These are phyloP conservation scores for Oncorhynchus tshawytscha DNA, from an alignment of 2,113 vertebrate species.

Conservation along the genomic window DNA sequence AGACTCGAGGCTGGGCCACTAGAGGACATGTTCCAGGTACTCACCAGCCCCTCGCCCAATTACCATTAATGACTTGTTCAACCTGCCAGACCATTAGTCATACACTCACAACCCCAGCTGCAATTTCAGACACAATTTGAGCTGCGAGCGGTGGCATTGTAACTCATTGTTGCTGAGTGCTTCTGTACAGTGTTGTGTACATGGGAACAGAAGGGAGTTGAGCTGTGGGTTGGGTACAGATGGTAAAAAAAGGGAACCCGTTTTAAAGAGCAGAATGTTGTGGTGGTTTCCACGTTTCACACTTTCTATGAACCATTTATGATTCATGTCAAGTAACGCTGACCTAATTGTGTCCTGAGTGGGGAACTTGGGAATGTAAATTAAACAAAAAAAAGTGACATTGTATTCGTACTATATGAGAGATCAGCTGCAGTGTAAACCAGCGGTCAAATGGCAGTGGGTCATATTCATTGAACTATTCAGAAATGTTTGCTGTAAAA, in stretches of 20 bases:
- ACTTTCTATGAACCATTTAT: too few species aligned
- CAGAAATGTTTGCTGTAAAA: too few species aligned
- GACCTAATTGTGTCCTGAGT: too few species aligned
- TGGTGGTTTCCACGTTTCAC: too few species aligned
- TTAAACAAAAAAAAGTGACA: too few species aligned
- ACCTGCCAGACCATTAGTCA: conserved; percentile 36
- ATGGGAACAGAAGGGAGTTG: not conserved
- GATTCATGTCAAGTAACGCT: too few species aligned
- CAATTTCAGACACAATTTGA: conserved; percentile 6
- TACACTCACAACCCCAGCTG: conserved; percentile 13
- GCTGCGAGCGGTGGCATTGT: not conserved
- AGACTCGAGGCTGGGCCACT: conserved; percentile 33
- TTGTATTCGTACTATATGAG: too few species aligned
- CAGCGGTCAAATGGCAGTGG: too few species aligned
- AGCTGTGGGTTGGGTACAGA: not conserved
- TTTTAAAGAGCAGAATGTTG: too few species aligned
- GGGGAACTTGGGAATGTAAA: too few species aligned
- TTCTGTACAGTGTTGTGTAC: not conserved
- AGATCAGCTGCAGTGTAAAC: too few species aligned
- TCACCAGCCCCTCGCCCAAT: conserved; percentile 30
- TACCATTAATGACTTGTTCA: conserved; percentile 42
- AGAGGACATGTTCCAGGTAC: conserved; percentile 29
- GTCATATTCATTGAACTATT: too few species aligned
- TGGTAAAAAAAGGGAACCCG: not conserved
- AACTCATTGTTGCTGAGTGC: not conserved